Evolutionary conservation across 1,140 invertebrate species (phyloP), one percentile per base, ranked within the genome.

Genomic region (Procambarus clarkii): DNA sequence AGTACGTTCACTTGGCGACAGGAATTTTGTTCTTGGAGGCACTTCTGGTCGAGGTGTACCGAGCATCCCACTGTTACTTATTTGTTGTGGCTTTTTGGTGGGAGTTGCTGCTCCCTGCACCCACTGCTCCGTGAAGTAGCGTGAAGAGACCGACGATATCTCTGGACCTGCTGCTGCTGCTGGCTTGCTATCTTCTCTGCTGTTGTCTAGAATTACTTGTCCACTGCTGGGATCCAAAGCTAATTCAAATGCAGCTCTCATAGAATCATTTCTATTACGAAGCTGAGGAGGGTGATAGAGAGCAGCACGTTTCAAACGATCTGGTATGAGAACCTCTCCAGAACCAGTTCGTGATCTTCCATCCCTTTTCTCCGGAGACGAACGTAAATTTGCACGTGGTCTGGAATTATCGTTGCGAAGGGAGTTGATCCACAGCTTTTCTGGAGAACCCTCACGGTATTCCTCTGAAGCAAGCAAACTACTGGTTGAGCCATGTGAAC

Each of bases 281-380:
- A 94, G 92, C 94, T 94, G 85, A 8, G 94, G 94, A 45, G 95
- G 95, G 86, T 95, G 95, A 89, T 96, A 96, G 81, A 96, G 95
- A 2, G 95, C 95, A 64, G 95, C 95, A 74, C 95, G 95, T 93
- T 96, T 96, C n/a, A 96, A 87, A 48, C 89, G 91, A 76, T 93
- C 93, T 54, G 93, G 77, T 9, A 79, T 54, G 60, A 8, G 13
- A 54, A 21, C 34, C 15, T 91, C 89, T 50, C 89, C 89, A 15
- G 89, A 91, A 45, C 82, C 83, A 0, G 82, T 80, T 2, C 89
- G 74, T 13, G 89, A 80, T 48, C 82, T 71, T 45, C 74, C 76
- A 69, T 91, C 81, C 50, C 74, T 91, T 44, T 85, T 91, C 60
- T 83, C 89, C n/a, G 82, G 76, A 11, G 80, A 71, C 8, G 58